Evolutionary conservation across 2,797 vertebrate species (phyloP), one percentile per base, ranked within the genome.

Genomic region (Clarias platycephalus): DNA sequence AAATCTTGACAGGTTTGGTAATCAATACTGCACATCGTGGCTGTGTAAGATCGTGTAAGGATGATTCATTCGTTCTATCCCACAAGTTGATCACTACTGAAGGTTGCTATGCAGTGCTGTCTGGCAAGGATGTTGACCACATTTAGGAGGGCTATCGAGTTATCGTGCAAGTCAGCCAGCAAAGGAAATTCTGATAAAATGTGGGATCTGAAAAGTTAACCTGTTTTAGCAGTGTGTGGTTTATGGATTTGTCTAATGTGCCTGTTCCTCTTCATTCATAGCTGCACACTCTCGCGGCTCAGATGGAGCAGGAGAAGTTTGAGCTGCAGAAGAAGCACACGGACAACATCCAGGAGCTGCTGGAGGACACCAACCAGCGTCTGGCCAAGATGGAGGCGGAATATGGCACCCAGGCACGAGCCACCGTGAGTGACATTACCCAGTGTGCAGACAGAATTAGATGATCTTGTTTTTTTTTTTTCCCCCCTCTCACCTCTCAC

Each of bases 221-320:
- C 13, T 15, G 34, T 24, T 18, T 22, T 55, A 75, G n/a, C 15
- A 26, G 44, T 8, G n/a, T 77, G 74, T 40, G 31, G 57, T 78
- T 40, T 26, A 79, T 79, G 34, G 58, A 37, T 44, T 64, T 12
- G n/a, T 64, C n/a, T 85, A 28, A 85, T 55, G 34, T 34, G 60
- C 10, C 5, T 67, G 31, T 18, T 76, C 9, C 5, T 79, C 3
- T 76, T 24, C 15, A 58, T 31, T 4, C 83, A 5, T 89, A 99
- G 98, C 91, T 99, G 70, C 96, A 98, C 76, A 93, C 86, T 9
- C 91, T 95, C 0, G 90, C 96, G 75, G 92, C 97, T 0, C 95
- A 96, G 88, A 95, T 97, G 95, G 98, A 99, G 89, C 97, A 96
- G 91, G 97, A 98, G 87, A 99, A 98, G 91, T 96, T 97, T 88